A percentile compares a stretch with the other conserved stretches of the same genome.
Evolutionary conservation across 2,113 vertebrate genomes (phyloP).

Genomic region (Falcunculus frontatus): DNA sequence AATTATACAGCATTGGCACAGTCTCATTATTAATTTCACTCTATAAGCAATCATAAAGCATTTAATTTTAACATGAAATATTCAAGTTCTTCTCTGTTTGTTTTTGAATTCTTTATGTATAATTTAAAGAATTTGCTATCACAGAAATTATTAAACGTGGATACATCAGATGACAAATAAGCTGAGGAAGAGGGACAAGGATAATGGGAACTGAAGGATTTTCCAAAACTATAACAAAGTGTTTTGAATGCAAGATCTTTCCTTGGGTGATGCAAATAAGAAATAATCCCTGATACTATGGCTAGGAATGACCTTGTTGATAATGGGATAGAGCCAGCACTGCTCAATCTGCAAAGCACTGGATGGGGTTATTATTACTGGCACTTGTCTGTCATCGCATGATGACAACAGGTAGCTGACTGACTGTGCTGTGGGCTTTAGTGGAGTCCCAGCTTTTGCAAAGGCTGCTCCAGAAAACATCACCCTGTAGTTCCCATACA

Average conservation of each 20-base stretch:
- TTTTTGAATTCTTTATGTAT: conserved; percentile 2
- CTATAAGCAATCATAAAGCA: conserved; percentile 2
- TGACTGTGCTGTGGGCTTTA: not conserved
- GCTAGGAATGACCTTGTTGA: not conserved
- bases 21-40: conserved; percentile 11
- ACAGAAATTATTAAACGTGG: not conserved
- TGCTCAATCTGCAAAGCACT: not conserved
- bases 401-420: not conserved
- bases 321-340: not conserved
- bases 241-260: not conserved
- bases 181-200: not conserved
- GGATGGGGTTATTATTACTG: not conserved
- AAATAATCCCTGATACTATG: not conserved
- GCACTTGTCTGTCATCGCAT: not conserved
- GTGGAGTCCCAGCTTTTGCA: not conserved
- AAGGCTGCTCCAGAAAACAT: not conserved
- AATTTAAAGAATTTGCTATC: conserved; percentile 18
- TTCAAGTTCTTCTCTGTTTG: not conserved
- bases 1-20: not conserved
- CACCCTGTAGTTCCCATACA: not conserved
- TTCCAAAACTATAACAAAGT: not conserved
- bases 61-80: conserved; percentile 37
- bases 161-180: not conserved
- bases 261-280: not conserved
- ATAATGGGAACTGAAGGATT: not conserved